These are phyloP conservation scores for Larimichthys polyactis DNA, from an alignment of 2,113 vertebrate genomes.

Conservation along the genomic window DNA sequence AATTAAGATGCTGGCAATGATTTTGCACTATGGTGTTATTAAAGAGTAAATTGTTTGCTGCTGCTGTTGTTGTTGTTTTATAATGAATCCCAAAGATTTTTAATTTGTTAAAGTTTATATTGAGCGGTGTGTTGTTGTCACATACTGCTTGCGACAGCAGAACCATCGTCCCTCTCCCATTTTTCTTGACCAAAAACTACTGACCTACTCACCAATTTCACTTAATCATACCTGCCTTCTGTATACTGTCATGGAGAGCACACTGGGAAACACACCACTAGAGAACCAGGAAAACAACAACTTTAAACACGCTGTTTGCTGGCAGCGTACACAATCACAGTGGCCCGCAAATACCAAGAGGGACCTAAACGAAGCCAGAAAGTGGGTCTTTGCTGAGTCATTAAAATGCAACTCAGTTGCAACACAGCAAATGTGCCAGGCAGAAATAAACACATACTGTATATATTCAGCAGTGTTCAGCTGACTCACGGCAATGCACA, in stretches of 20 bases:
- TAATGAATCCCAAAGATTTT: too few relatives aligned
- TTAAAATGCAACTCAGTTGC: constrained; percentile 55
- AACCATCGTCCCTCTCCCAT: background rate
- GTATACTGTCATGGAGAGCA: constrained; percentile 7
- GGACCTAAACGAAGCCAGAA: constrained; percentile 39
- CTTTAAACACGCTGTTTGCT: constrained; percentile 9
- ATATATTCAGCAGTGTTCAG: constrained; percentile 17
- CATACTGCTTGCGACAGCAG: background rate
- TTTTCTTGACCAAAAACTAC: background rate
- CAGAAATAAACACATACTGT: constrained; percentile 25
- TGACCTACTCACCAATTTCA: too few relatives aligned
- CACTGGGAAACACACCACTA: background rate
- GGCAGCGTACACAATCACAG: too few relatives aligned
- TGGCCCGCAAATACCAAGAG: constrained; percentile 35
- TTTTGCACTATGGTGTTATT: too few relatives aligned
- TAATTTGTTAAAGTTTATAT: background rate
- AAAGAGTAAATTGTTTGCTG: too few relatives aligned
- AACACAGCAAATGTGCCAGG: constrained; percentile 43
- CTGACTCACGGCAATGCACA: constrained; percentile 37
- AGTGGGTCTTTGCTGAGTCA: constrained; percentile 57
- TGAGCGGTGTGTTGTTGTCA: background rate
- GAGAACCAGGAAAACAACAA: constrained; percentile 8
- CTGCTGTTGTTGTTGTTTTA: too few relatives aligned
- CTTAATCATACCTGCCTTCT: too few relatives aligned
- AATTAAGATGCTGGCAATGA: too few relatives aligned